These are phyloP conservation scores for Penaeus indicus DNA, from an alignment of 1,140 invertebrate species.

Conservation along the genomic window DNA sequence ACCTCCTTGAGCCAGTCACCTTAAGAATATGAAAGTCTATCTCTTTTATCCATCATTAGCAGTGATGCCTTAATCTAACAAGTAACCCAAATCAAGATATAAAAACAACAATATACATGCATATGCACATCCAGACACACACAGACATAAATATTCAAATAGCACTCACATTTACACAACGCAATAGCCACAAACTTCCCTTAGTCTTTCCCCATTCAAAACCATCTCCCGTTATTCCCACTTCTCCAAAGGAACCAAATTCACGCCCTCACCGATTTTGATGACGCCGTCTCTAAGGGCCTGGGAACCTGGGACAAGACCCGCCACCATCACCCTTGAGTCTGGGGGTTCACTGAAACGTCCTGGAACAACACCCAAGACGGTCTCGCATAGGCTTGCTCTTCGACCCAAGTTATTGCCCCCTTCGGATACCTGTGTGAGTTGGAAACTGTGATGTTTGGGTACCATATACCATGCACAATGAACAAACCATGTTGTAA, in stretches of 20 bases:
- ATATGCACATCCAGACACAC: too few species aligned
- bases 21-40: slow-evolving; percentile 7
- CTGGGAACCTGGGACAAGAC: slow-evolving; percentile 67
- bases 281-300: slow-evolving; percentile 66
- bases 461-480: too few species aligned
- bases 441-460: background rate
- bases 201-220: background rate
- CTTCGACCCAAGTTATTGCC: slow-evolving; percentile 67
- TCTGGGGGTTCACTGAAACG: slow-evolving; percentile 66
- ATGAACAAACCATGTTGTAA: too few species aligned
- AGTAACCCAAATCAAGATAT: too few species aligned
- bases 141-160: too few species aligned
- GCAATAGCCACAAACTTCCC: too few species aligned
- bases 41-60: background rate
- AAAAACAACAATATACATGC: too few species aligned
- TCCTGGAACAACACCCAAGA: slow-evolving; percentile 68
- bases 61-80: too few species aligned
- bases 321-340: slow-evolving; percentile 67
- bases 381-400: slow-evolving; percentile 66
- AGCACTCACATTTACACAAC: too few species aligned
- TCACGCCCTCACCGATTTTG: slow-evolving; percentile 66
- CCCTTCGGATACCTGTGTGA: slow-evolving; percentile 46
- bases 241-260: background rate
- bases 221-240: background rate
- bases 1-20: slow-evolving; percentile 66